A percentile compares a stretch with the other conserved stretches of the same genome.
Conservation (phyloP, 2,888 invertebrate genomes). For the Amorpha juglandis region DNA sequence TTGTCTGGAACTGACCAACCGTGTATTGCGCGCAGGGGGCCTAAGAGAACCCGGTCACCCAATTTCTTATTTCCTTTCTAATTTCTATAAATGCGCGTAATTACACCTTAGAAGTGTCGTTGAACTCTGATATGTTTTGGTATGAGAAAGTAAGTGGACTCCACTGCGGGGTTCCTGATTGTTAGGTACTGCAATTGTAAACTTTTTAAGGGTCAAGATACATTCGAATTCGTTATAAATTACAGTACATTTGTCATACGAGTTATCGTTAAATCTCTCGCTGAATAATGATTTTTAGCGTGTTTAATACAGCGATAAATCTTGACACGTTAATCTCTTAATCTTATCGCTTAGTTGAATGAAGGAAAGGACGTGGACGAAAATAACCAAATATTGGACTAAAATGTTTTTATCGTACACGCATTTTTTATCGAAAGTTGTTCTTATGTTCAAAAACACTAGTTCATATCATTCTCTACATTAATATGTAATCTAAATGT, state of each 20-base stretch:
- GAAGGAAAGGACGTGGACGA: background rate
- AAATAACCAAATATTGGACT: background rate
- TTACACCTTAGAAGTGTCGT: slow-evolving; percentile 76
- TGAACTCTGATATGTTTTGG: slow-evolving; percentile 70
- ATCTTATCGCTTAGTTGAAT: slow-evolving; percentile 14
- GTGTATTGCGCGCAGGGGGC: slow-evolving; percentile 69
- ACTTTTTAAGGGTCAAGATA: slow-evolving; percentile 31
- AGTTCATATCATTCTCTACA: no score
- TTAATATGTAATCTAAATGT: no score
- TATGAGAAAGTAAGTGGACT: slow-evolving; percentile 73
- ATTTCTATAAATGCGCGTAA: slow-evolving; percentile 64
- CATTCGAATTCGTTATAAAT: slow-evolving; percentile 45
- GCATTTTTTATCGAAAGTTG: background rate
- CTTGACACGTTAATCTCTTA: background rate
- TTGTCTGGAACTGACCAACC: slow-evolving; percentile 83
- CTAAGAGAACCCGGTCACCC: slow-evolving; percentile 74
- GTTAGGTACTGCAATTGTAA: slow-evolving; percentile 55
- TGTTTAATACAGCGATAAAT: background rate
- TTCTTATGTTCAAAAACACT: background rate
- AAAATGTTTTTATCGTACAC: background rate
- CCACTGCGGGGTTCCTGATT: slow-evolving; percentile 66
- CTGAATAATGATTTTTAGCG: background rate
- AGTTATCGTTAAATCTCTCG: slow-evolving; percentile 36
- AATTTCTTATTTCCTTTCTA: slow-evolving; percentile 71
- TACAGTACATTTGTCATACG: slow-evolving; percentile 15